Evolutionary conservation across 1,140 invertebrate genomes (phyloP).

Genomic region (Drosophila micromelanica): DNA sequence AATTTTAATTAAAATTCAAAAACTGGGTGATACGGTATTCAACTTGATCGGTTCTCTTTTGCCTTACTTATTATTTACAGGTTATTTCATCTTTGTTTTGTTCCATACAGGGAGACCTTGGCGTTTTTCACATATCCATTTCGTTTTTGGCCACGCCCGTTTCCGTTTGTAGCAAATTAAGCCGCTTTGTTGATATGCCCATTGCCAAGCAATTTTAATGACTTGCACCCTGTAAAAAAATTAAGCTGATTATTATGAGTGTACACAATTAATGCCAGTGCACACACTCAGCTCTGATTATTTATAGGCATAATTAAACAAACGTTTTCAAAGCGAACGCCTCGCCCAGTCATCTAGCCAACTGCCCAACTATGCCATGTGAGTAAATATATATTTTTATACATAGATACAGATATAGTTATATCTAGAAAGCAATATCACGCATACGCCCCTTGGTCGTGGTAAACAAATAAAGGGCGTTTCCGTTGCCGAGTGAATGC

Average conservation of each 20-base stretch:
- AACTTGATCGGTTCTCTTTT: background rate
- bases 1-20: background rate
- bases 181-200: constrained; percentile 32
- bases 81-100: background rate
- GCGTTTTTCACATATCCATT: background rate
- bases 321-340: constrained; percentile 58
- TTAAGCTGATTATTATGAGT: constrained; percentile 66
- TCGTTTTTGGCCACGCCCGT: constrained; percentile 18
- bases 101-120: background rate
- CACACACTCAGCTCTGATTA: constrained; percentile 68
- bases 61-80: background rate
- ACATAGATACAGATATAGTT: background rate
- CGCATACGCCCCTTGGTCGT: constrained; percentile 44
- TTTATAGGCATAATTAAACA: constrained; percentile 80
- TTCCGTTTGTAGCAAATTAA: constrained; percentile 30
- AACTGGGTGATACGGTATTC: no score
- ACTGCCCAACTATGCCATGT: background rate
- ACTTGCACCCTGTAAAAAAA: constrained; percentile 60
- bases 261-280: constrained; percentile 64
- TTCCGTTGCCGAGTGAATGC: background rate
- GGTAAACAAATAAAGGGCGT: constrained; percentile 41
- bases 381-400: constrained; percentile 7
- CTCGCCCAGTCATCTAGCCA: constrained; percentile 28
- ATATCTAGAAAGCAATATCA: constrained; percentile 33
- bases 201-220: constrained; percentile 64